Evolutionary conservation across 2,113 vertebrate genomes (phyloP).

Genomic region (Piprites chloris): DNA sequence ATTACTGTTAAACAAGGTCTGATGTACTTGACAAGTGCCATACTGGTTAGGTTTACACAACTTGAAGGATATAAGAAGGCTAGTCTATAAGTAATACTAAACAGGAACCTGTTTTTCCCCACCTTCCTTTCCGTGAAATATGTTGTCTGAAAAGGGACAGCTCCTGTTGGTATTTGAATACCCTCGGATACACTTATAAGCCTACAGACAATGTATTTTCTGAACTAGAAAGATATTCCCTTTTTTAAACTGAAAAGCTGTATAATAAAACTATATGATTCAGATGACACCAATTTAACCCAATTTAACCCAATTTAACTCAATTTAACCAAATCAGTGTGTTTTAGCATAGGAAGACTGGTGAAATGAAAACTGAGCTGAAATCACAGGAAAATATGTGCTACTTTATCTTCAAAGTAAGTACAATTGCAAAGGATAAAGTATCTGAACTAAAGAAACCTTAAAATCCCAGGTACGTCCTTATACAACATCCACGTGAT

Average conservation of each 20-base stretch:
- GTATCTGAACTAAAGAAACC: neutral
- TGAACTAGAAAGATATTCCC: neutral
- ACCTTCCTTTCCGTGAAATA: neutral
- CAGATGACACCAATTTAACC: too few species aligned
- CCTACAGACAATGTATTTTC: neutral
- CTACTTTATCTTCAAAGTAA: neutral
- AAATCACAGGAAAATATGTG: neutral
- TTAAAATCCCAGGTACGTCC: neutral
- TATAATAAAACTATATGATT: slow-evolving; percentile 27
- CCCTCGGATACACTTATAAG: neutral
- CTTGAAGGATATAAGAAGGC: slow-evolving; percentile 50
- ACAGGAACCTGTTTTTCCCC: neutral
- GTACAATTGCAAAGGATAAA: neutral
- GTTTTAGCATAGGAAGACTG: neutral
- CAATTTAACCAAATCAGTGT: slow-evolving; percentile 42
- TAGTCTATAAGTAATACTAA: slow-evolving; percentile 56
- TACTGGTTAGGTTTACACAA: slow-evolving; percentile 25
- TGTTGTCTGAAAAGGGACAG: slow-evolving; percentile 9
- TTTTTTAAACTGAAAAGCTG: slow-evolving; percentile 22
- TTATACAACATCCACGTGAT: neutral
- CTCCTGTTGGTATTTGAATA: slow-evolving; percentile 24
- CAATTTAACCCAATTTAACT: too few species aligned
- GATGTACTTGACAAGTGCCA: neutral
- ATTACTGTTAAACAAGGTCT: neutral
- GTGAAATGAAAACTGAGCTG: neutral